Evolutionary conservation across 2,113 vertebrate species (phyloP).

Genomic region (Clarias magur): DNA sequence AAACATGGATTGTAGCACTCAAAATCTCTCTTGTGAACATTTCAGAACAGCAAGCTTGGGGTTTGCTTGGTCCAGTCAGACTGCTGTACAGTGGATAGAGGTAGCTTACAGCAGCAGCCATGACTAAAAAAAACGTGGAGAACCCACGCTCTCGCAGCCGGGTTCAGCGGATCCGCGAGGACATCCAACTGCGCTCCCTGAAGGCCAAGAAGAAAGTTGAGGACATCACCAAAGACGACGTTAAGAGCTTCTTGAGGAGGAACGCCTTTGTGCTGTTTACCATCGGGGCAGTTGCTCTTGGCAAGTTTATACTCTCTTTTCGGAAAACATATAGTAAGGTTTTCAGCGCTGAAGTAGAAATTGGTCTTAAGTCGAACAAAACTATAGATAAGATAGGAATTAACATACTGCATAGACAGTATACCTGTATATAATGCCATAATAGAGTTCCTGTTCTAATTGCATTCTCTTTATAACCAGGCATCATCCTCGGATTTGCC

Average conservation of each 20-base stretch:
- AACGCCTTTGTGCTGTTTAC: constrained; percentile 96
- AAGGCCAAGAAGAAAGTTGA: constrained; percentile 94
- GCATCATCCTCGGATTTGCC: constrained; percentile 86
- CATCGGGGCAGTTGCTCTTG: constrained; percentile 85
- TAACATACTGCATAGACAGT: background rate
- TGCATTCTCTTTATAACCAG: constrained; percentile 62
- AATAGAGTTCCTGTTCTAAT: background rate
- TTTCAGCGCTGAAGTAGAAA: background rate
- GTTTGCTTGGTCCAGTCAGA: background rate
- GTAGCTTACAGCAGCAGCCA: constrained; percentile 47
- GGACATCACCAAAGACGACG: constrained; percentile 89
- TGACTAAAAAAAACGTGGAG: constrained; percentile 80
- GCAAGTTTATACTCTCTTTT: constrained; percentile 71
- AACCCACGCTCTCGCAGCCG: constrained; percentile 74
- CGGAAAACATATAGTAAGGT: background rate
- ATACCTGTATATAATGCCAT: background rate
- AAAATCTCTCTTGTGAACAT: background rate
- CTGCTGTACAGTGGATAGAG: background rate
- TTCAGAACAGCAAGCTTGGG: background rate
- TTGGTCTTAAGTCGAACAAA: background rate
- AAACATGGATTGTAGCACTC: background rate
- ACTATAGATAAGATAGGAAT: background rate
- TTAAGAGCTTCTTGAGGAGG: constrained; percentile 86
- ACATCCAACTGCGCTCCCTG: constrained; percentile 88
- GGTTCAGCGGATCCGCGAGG: constrained; percentile 89